Percentiles rank a stretch among this genome's conserved stretches.
Evolutionary conservation across 2,888 invertebrate species (phyloP).

Genomic region (Leuctra nigra): DNA sequence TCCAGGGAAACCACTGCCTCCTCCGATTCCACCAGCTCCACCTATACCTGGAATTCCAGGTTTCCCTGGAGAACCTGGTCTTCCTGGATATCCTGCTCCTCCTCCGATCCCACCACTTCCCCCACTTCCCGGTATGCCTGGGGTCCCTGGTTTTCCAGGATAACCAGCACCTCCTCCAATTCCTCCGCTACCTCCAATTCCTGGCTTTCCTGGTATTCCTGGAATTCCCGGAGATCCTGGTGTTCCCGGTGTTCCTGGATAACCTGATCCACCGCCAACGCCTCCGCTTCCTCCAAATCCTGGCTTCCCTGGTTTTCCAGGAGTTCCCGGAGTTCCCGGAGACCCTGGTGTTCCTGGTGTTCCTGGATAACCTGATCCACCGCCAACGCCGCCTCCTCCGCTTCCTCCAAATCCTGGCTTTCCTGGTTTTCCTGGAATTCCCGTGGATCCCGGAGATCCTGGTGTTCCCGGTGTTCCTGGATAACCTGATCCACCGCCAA

Average conservation of each 20-base stretch:
- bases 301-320: constrained; percentile 36
- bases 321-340: constrained; percentile 30
- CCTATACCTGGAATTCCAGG: constrained; percentile 31
- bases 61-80: not conserved
- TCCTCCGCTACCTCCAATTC: constrained; percentile 33
- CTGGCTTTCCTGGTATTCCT: constrained; percentile 35
- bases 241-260: constrained; percentile 5
- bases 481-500: constrained; percentile 33
- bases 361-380: constrained; percentile 36
- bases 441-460: constrained; percentile 32
- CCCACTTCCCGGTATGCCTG: constrained; percentile 33
- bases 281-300: constrained; percentile 35
- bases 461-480: constrained; percentile 30
- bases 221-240: constrained; percentile 23
- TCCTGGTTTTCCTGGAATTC: constrained; percentile 31
- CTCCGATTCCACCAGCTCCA: constrained; percentile 35
- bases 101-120: constrained; percentile 14
- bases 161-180: constrained; percentile 31
- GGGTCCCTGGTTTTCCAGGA: constrained; percentile 29
- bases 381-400: constrained; percentile 33
- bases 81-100: constrained; percentile 29
- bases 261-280: constrained; percentile 29
- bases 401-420: constrained; percentile 30
- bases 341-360: constrained; percentile 21
- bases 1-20: no score